Evolutionary conservation across 2,113 vertebrate genomes (phyloP).

Genomic region (Cavia porcellus): DNA sequence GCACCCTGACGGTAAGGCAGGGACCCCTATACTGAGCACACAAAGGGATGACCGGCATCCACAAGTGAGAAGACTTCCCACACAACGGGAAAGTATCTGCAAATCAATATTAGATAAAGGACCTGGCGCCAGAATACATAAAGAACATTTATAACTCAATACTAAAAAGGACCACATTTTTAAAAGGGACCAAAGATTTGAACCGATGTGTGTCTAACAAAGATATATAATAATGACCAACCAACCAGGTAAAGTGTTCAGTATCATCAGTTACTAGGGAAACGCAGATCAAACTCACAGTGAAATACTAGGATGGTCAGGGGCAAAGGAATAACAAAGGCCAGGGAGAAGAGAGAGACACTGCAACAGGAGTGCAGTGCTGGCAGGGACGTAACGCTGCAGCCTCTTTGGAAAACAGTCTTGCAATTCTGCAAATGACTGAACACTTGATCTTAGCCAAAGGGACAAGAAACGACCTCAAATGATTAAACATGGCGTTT

Average conservation of each 20-base stretch:
- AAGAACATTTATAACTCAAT: not conserved
- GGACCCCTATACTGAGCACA: not conserved
- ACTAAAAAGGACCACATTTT: not conserved
- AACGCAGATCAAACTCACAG: not conserved
- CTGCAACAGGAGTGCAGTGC: accelerated
- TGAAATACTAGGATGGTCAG: not conserved
- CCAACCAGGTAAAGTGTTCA: not conserved
- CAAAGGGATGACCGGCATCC: not conserved
- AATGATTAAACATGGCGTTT: not conserved
- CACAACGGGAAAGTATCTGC: not conserved
- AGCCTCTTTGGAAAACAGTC: not conserved
- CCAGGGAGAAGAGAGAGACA: not conserved
- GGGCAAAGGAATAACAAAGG: not conserved
- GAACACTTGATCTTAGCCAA: not conserved
- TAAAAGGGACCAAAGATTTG: not conserved
- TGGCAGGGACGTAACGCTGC: not conserved
- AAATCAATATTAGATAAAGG: not conserved
- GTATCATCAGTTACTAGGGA: not conserved
- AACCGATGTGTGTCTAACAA: not conserved
- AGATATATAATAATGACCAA: not conserved
- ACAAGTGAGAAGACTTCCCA: not conserved
- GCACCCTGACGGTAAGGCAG: not conserved
- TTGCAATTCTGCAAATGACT: not conserved
- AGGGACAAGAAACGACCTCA: not conserved
- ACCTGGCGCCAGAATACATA: not conserved